Base-by-base conservation (phyloP, 2,888 invertebrate genomes). In the Cryptophagus acutangulus region DNA sequence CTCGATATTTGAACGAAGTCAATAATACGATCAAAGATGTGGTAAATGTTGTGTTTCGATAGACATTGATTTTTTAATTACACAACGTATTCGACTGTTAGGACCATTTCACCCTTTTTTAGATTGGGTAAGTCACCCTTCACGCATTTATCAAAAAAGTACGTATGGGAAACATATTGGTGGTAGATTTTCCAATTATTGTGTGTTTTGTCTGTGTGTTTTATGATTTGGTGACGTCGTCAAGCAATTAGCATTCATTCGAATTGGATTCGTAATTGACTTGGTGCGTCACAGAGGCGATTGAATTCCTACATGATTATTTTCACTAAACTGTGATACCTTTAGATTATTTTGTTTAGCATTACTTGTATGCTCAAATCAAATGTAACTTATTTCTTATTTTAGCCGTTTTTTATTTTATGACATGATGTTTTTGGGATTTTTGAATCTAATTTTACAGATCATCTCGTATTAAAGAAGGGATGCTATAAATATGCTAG, bases 11-110 rank as follows among this genome's bases (percentile, higher is more conserved):
- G 53, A 72, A 77, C 59, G 87, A 87, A 56, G 81, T 89, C 48
- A 82, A 82, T 56, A 81, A 79, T 59, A 79, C 81, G 40, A 75
- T 82, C 48, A 78, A 76, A 56, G 86, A 87, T 61, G 79, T 87
- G 43, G 79, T 83, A 48, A 82, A 84, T 60, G 81, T 84, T 57
- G 82, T 87, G 63, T 62, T 66, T 48, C 65, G 70, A 61, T 70
- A 66, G 53, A 52, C 43, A 20, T 29, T 36, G 13, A 15, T 31
- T 31, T 29, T 8, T 9, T 8, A 20, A 9, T 8, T 6, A 20
- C 10, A 26, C 36, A 47, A 47, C 52, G 52, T 57, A 58, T 52
- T 52, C 49, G 54, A 59, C 55, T 51, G 48, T 58, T 58, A 59
- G 59, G 59, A 59, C 59, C 60, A 62, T 54, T 55, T 49, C 31